Evolutionary conservation across 1,140 invertebrate species (phyloP), one percentile per base, ranked within the genome.

Genomic region (Battus philenor): DNA sequence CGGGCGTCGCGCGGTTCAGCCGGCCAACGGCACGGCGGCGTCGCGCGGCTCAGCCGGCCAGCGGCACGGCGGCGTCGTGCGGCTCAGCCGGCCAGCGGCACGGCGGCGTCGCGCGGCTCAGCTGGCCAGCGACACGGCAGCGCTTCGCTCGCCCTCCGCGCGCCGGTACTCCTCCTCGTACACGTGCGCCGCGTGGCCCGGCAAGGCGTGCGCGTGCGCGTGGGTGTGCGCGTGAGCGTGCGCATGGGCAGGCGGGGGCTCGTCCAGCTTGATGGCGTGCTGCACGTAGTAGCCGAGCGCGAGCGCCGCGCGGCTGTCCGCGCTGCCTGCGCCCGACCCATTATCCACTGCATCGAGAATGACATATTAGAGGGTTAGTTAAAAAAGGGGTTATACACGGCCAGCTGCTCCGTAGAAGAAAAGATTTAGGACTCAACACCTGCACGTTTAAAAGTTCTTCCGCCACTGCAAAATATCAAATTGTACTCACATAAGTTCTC

Each of bases 81-180:
- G 18, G 48, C 52, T 29, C 29, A 9, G 52, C 46, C 11, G 38
- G 41, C 20, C 32, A 10, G 12, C 24, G 16, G 12, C 15, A 43
- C 27, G 44, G 26, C 38, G n/a, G n/a, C n/a, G n/a, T n/a, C n/a
- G n/a, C n/a, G n/a, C 43, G 30, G 64, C 63, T 77, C 74, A 80
- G 67, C 78, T 82, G 69, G 69, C 76, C 30, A 80, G 50, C 30
- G 78, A 82, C 38, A 82, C 79, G 50, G 77, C 75, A 45, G 69
- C 68, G 61, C 74, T 64, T 15, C 74, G 77, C 20, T 80, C 73
- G 43, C 27, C 66, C 50, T 67, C 59, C 12, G 45, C 59, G 57
- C 66, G 66, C 18, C 64, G 61, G 58, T 54, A 70, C 46, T 61
- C 63, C 22, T 39, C 20, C 33, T 70, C 68, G 38, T 61, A 59